Conservation (phyloP, 2,888 invertebrate species). For the Blastobasis adustella region DNA sequence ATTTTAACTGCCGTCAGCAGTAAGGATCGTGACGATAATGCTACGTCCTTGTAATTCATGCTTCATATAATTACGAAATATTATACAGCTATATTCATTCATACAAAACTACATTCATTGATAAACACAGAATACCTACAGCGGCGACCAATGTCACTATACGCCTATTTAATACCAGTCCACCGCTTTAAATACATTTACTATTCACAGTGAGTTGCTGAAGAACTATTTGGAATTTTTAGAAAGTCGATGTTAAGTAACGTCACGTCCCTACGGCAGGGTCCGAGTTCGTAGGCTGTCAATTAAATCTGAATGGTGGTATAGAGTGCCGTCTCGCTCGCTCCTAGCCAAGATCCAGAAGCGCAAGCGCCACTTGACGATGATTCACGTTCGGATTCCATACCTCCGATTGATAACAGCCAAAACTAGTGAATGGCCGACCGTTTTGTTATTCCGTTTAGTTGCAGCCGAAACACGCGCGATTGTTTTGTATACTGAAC, state of each 20-base stretch:
- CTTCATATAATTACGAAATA: too few species aligned
- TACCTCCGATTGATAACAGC: conserved; percentile 70
- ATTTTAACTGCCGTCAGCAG: too few species aligned
- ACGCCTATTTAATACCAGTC: too few species aligned
- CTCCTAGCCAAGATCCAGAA: conserved; percentile 52
- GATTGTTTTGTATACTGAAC: conserved; percentile 38
- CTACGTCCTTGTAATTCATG: too few species aligned
- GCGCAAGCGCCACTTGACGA: conserved; percentile 69
- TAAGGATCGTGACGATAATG: too few species aligned
- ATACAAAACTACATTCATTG: too few species aligned
- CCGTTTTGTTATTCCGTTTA: conserved; percentile 21
- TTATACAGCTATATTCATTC: too few species aligned
- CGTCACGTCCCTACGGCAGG: conserved; percentile 65
- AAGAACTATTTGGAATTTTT: conserved; percentile 55
- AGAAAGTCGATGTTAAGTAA: conserved; percentile 66
- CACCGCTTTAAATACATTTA: neutral
- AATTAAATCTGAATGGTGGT: conserved; percentile 70
- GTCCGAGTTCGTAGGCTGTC: conserved; percentile 70
- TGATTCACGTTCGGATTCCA: conserved; percentile 70
- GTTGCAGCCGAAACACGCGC: conserved; percentile 39
- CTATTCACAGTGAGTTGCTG: conserved; percentile 7
- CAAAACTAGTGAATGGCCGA: conserved; percentile 58
- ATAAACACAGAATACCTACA: too few species aligned
- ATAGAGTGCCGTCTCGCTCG: conserved; percentile 58
- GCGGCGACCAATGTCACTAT: too few species aligned